A percentile compares a stretch with the other conserved stretches of the same genome.
These are phyloP conservation scores for Drosophila kuntzei DNA, from an alignment of 2,888 invertebrate genomes.

Conservation along the genomic window DNA sequence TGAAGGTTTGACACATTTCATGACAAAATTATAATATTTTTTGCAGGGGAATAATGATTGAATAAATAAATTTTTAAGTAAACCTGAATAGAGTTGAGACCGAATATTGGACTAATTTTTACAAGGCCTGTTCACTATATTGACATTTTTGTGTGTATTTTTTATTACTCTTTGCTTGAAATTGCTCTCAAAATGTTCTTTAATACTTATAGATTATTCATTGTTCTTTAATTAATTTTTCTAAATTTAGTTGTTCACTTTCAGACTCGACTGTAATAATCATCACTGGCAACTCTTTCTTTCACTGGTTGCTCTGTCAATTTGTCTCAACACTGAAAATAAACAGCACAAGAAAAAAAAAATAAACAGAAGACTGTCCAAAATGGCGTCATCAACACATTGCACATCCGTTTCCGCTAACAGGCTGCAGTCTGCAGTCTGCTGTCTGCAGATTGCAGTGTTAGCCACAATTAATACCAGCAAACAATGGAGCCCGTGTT, in stretches of 20 bases:
- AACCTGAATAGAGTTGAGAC: not conserved
- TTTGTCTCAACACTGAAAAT: conserved; percentile 30
- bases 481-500: conserved; percentile 47
- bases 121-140: not conserved
- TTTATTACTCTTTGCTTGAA: not conserved
- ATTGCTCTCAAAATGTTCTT: not conserved
- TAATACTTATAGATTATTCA: too few relatives aligned
- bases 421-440: conserved; percentile 16
- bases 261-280: not conserved
- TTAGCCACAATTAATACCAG: conserved; percentile 56
- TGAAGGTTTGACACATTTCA: too few relatives aligned
- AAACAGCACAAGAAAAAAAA: conserved; percentile 28
- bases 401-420: conserved; percentile 70
- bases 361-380: conserved; percentile 8
- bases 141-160: not conserved
- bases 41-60: not conserved
- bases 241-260: too few relatives aligned
- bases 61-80: not conserved
- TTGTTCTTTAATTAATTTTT: too few relatives aligned
- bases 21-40: too few relatives aligned
- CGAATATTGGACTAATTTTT: not conserved
- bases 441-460: conserved; percentile 13
- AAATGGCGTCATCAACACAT: conserved; percentile 72
- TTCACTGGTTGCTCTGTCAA: conserved; percentile 23
- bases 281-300: not conserved